Conservation (phyloP, 2,888 invertebrate genomes). For the Leptarthrus brevirostris region DNA sequence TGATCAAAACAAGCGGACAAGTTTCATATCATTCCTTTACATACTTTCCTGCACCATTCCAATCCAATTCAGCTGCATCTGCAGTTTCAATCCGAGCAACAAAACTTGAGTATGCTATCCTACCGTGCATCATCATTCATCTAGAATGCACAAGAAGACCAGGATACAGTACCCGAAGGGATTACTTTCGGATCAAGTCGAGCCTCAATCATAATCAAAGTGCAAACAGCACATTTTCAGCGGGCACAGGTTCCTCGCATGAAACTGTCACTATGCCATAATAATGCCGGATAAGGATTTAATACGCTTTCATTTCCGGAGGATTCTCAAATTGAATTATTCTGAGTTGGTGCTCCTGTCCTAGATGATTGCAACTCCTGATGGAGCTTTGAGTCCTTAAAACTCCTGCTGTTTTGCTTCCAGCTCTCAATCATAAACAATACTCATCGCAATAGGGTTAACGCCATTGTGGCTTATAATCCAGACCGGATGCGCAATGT, state of each 20-base stretch:
- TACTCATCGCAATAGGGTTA: neutral
- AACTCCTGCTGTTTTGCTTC: neutral
- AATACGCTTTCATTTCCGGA: conserved; percentile 6
- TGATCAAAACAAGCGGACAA: neutral
- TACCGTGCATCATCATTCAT: neutral
- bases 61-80: no score
- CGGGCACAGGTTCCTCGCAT: neutral
- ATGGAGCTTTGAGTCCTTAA: neutral
- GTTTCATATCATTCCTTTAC: neutral
- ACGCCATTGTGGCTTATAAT: neutral
- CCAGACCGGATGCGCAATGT: neutral
- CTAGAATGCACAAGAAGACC: conserved; percentile 8
- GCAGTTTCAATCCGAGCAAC: no score
- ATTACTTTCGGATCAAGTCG: conserved; percentile 38
- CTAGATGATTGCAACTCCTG: neutral
- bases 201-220: conserved; percentile 49
- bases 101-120: no score
- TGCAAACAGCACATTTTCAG: conserved; percentile 38
- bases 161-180: conserved; percentile 12
- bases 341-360: neutral
- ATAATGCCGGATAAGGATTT: conserved; percentile 13
- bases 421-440: neutral
- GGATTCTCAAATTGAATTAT: conserved; percentile 29
- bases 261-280: neutral
- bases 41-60: neutral